Evolutionary conservation across 2,888 invertebrate species (phyloP), one percentile per base, ranked within the genome.

Genomic region (Dilophus febrilis): DNA sequence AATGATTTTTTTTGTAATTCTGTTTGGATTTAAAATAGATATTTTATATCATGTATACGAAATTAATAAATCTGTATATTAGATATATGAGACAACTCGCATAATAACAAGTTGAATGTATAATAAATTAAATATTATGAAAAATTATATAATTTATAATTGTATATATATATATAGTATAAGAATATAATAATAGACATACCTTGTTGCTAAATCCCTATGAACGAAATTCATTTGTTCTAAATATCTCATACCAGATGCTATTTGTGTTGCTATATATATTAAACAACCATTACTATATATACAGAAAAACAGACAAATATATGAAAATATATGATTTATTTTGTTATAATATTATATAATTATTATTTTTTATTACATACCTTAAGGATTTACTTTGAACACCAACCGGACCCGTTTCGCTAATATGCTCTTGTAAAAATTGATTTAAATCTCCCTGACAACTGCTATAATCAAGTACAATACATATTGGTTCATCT

Each of bases 221-320:
- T 88, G 87, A 49, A 88, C 78, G 63, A 82, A 84, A 63, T 80
- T 77, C 59, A 79, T 70, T 48, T 78, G 76, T 64, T 88, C 87
- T 58, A 88, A 70, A 65, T 87, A 84, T 63, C 86, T 84, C 84
- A 88, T 86, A 48, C 86, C 88, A 44, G 85, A 83, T 50, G 87
- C 81, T 59, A 88, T 78, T 68, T 90, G 85, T 47, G 79, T 77
- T 47, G 84, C 83, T 74, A 86, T 82, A 66, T 79, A 83, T 53
- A 86, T 74, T 59, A 86, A 71, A 63, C 81, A 79, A 52, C 83
- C 82, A 61, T 82, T 82, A 66, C 84, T 85, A 63, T 42, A 68
- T 67, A 50, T 54, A 45, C 55, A 47, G 18, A 43, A 17, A 26
- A 33, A 13, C 4, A 30, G n/a, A 30, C 4, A 22, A 22, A 8